Evolutionary conservation across 2,797 vertebrate species (phyloP), one percentile per base, ranked within the genome.

Genomic region (Crenichthys baileyi): DNA sequence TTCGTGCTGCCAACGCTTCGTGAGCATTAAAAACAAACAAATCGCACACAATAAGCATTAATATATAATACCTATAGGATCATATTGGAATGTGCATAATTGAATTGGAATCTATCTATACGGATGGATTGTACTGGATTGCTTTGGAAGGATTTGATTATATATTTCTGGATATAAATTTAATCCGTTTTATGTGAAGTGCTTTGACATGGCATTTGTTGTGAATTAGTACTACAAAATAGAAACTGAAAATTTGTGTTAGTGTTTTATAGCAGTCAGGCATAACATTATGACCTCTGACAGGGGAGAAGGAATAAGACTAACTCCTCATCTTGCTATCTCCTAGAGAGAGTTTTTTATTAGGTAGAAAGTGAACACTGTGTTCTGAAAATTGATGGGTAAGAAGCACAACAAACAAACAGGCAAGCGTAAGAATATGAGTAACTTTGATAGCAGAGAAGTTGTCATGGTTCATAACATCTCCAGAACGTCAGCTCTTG

Each of bases 1-100:
- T 63, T 70, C 29, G 7, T 24, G 46, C 61, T 68, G 22, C 55
- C 50, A 72, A 72, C 58, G 58, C 56, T 51, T 73, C 70, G 29
- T 7, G 60, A 65, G 12, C 16, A 44, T 2, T 29, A 58, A 55
- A 5, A 72, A 71, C 7, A 63, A 70, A 75, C 46, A 53, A 41
- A 26, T n/a, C 2, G n/a, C 41, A 6, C 12, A 13, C 22, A 18
- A 16, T 15, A n/a, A n/a, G 9, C 20, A 68, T 11, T 50, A 22
- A n/a, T n/a, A 7, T 12, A 68, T 9, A 22, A 36, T 3, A 20
- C 61, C 7, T 26, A 36, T 36, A 13, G 39, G 12, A 24, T 44
- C 11, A n/a, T 15, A 44, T 44, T 36, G 6, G 24, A 63, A 63
- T 31, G 5, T 31, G 60, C 1, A 8, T 7, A 44, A 26, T 68